Evolutionary conservation across 1,140 invertebrate species (phyloP), one percentile per base, ranked within the genome.

Genomic region (Aphidius ervi): DNA sequence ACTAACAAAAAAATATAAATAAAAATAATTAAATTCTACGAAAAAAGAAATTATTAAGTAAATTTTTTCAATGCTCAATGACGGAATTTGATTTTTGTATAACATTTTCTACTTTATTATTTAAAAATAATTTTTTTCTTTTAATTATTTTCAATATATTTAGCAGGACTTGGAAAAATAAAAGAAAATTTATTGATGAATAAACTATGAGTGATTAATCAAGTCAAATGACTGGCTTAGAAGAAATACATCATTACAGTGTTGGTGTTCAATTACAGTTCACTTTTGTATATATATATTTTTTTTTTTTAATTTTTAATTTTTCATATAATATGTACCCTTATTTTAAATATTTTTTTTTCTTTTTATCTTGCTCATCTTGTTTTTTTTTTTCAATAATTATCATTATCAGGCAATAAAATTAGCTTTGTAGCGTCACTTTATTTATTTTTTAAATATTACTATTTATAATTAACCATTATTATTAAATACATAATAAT

Each of bases 251-350:
- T 68, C 63, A 66, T 72, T 74, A 74, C 68, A 73, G 69, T 69
- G 74, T 78, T 79, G 77, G 77, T 79, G 76, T 79, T 79, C 74
- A 74, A 68, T 78, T 79, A 79, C 75, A 79, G 77, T 77, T 78
- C 70, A 69, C 67, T 73, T 60, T 63, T 64, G 50, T 50, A 52
- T 61, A 10, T 55, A 40, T 46, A 55, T 55, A 47, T 10, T 10
- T 42, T 61, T 47, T 59, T 59, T 59, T 40, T 66, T 64, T 59
- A 50, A 63, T 42, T 47, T 58, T 46, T 56, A 31, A 31, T 3
- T 3, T 60, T 56, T 59, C 40, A 23, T 63, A 60, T 60, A 63
- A 68, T 20, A 46, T 31, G 16, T 40, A 48, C 23, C 23, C 23
- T 58, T 42, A 37, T 56, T 10, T 10, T 20, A 4, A 20, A 10